Base-by-base conservation (phyloP, 2,113 vertebrate species). In the Odocoileus hemionus region DNA sequence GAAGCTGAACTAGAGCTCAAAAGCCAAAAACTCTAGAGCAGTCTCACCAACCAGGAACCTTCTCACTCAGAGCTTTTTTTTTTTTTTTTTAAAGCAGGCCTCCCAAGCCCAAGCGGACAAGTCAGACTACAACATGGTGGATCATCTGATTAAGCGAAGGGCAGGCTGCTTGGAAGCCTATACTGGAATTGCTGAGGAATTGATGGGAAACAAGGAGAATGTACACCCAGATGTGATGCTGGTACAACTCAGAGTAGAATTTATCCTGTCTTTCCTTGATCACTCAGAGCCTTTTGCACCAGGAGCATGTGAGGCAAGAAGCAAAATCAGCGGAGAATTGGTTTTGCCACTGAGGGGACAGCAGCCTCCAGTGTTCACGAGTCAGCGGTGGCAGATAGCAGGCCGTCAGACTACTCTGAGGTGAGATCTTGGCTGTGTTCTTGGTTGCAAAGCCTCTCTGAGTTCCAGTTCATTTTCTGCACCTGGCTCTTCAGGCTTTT, bases 341-440 rank as follows among this genome's bases (percentile, higher is more conserved):
- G 61, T 52, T 30, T 28, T 74, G 52, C 47, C 23, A 1, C 54
- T 2, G 8, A 23, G 55, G 11, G 8, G 6, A 7, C 54, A 55
- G 86, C 7, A 25, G 16, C 54, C 30, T 33, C 61, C 67, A 30
- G 33, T 17, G 21, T 39, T 57, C 23, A 6, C 14, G 33, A 55
- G 39, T 28, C 30, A 47, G n/a, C 2, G 0, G 0, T 58, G 45
- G 15, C 36, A 17, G 57, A 19, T 28, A 9, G n/a, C 45, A 11
- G 28, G 79, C 60, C 26, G 30, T 13, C 45, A 92, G n/a, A 5
- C 39, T 33, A 52, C 17, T 52, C 23, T 1, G 4, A 50, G 43
- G n/a, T 55, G 55, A 10, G 58, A 52, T 15, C 58, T 50, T 50
- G 61, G 28, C 91, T 61, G 5, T 45, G 10, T 6, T 36, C 28